Evolutionary conservation across 35 echinoderm and acorn worm species (phyloP), one percentile per base, ranked within the genome.

Genomic region (Lytechinus variegatus): DNA sequence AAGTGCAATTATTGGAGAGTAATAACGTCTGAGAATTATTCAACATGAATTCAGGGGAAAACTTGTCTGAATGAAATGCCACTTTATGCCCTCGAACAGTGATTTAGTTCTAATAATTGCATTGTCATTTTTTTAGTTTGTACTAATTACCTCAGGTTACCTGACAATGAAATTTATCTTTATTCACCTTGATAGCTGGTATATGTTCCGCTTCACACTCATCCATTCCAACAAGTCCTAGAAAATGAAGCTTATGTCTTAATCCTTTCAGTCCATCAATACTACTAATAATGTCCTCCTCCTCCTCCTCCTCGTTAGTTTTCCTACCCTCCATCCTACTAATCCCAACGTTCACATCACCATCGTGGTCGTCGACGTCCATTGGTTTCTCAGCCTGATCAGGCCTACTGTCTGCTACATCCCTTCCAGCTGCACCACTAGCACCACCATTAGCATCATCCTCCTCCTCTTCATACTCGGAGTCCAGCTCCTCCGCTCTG

Each of bases 141-240:
- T 58, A 58, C 13, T 58, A 2, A 11, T 8, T 58, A 9, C 19
- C 14, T 79, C 12, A 79, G 19, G n/a, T 24, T 24, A 24, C 66
- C 66, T 79, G 19, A 7, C 24, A 21, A 79, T 19, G n/a, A 72
- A 79, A 24, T 0, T 79, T 79, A 24, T 7, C 3, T 28, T 9
- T 88, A 57, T 28, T 93, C 27, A 95, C 95, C 96, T 87, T 95
- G 9, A 95, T 57, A 9, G 96, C 96, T 56, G 94, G 94, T 54
- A 95, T 57, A 28, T 97, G 89, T 61, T 95, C 94, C 54, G 52
- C 52, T 56, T 97, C 96, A 57, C 91, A 87, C 91, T 97, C 96
- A 3, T 97, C 96, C 95, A 95, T 57, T 27, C 95, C 96, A 54
- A 95, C 71, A 27, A 95, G 14, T 28, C 95, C 96, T 3, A 95